Base-by-base conservation (phyloP, 2,888 invertebrate species). In the Drosophila meridiana region DNA sequence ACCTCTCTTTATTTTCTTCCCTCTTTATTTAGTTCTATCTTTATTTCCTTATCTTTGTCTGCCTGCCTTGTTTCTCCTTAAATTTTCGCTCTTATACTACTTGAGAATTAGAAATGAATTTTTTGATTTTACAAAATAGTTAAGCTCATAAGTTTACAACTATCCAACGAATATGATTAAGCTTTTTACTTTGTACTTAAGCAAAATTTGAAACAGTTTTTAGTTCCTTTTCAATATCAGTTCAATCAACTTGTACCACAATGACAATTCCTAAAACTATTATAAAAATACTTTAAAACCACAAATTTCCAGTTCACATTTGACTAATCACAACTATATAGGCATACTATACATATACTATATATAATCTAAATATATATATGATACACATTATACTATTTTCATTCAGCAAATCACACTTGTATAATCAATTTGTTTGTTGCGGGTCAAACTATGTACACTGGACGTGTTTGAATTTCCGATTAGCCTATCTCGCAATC, bases 381-480 rank as follows among this genome's bases (percentile, higher is more conserved):
- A 14, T 47, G 45, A 26, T 30, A 50, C 5, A 32, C 32, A 32
- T 14, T 64, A 58, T 69, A 69, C 59, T 42, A 59, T 53, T 75
- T 78, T 79, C 77, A 78, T 78, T 78, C 77, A 74, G 56, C 52
- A 74, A 69, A 70, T 9, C n/a, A 2, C 48, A 48, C 36, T 68
- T 73, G 70, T 70, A 60, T 70, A 77, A 77, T 74, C 70, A 47
- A 36, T 11, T 42, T 30, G 13, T 34, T 20, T 13, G 20, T 11
- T 42, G 28, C 47, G 34, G 56, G 56, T 68, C 67, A 56, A 42
- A 64, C 42, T 48, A 14, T 38, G 55, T 30, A 34, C 9, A 48
- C 32, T 47, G 42, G 67, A 66, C 62, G 73, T 73, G 78, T 48
- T 47, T 28, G n/a, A 42, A 70, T 61, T 56, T 59, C 30, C n/a